phyloP scores from a whole-genome alignment of 2,888 invertebrate genomes.

The Drosophila histrio region DNA sequence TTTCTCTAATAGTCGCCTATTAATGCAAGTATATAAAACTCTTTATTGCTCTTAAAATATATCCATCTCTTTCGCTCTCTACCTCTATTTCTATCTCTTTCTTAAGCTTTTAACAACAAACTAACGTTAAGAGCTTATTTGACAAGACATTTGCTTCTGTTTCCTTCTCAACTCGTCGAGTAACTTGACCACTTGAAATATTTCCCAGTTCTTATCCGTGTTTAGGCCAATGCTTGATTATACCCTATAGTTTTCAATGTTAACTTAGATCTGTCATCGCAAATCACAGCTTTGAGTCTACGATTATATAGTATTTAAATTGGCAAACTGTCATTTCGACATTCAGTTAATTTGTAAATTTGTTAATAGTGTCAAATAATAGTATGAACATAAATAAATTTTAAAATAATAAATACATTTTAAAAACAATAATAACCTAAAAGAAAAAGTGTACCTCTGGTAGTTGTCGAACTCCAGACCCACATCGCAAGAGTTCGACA shows the following conservation, averaged over 20 bases:
- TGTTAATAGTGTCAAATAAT: too few species aligned
- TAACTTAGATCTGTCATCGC: neutral
- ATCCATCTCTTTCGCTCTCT: neutral
- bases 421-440: too few species aligned
- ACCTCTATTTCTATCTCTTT: neutral
- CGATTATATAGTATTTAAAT: too few species aligned
- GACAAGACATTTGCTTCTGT: neutral
- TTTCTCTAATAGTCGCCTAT: neutral
- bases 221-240: neutral
- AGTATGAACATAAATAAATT: too few species aligned
- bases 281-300: too few species aligned
- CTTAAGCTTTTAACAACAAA: neutral
- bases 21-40: constrained; percentile 4
- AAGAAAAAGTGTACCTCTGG: too few species aligned
- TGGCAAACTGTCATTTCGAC: too few species aligned
- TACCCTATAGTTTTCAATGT: neutral
- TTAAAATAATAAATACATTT: too few species aligned
- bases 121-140: constrained; percentile 1
- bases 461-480: too few species aligned
- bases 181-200: constrained; percentile 25
- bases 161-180: neutral
- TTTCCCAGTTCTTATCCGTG: neutral
- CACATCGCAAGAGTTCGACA: too few species aligned
- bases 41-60: too few species aligned
- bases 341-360: too few species aligned